These are phyloP conservation scores for Cryptomyrus ogoouensis DNA, from an alignment of 2,113 vertebrate species.

Conservation along the genomic window DNA sequence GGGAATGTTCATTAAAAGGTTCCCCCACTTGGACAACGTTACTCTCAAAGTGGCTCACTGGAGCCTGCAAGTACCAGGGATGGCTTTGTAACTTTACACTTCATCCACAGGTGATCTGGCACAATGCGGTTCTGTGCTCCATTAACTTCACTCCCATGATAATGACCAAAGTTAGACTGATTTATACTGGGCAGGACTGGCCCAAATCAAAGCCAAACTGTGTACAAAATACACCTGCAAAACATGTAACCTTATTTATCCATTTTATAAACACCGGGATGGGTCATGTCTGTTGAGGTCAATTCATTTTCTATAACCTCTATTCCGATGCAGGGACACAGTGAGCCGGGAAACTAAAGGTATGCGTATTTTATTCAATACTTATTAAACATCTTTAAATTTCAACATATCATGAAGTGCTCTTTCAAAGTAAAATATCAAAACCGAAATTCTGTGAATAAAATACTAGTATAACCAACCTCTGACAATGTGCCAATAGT, in stretches of 20 bases:
- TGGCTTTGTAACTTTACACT: background rate
- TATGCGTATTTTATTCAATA: background rate
- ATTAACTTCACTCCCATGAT: background rate
- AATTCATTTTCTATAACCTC: background rate
- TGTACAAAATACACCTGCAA: background rate
- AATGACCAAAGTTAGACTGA: background rate
- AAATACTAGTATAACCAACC: background rate
- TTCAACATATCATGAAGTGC: background rate
- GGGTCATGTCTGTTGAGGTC: background rate
- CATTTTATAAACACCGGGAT: background rate
- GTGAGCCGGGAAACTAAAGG: background rate
- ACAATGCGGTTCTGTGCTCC: background rate
- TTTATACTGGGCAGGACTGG: background rate
- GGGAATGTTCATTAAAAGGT: background rate
- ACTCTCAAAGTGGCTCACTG: background rate
- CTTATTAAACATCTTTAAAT: background rate
- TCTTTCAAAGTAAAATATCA: background rate
- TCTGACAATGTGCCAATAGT: background rate
- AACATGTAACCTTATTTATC: background rate
- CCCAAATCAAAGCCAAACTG: background rate
- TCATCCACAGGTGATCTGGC: background rate
- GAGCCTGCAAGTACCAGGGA: background rate
- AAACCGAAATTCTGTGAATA: background rate
- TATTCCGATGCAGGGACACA: background rate
- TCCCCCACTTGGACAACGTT: background rate